These are phyloP conservation scores for Trypoxylon attenuatum DNA, from an alignment of 2,888 invertebrate species.

Conservation along the genomic window DNA sequence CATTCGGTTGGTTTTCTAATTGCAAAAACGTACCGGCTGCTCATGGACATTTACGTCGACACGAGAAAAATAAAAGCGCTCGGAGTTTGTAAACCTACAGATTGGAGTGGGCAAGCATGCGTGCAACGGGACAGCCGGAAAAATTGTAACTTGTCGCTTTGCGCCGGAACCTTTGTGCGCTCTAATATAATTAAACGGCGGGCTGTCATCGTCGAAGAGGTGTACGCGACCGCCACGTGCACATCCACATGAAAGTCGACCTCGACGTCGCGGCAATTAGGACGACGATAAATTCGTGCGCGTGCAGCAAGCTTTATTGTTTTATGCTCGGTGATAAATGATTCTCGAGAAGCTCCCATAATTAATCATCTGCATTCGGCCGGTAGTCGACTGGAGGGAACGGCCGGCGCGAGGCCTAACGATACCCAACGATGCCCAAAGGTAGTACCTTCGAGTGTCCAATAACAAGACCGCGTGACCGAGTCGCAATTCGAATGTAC, in stretches of 20 bases:
- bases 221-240: background rate
- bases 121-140: no score
- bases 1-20: no score
- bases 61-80: no score
- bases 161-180: background rate
- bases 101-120: background rate
- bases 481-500: no score
- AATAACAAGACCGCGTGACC: no score
- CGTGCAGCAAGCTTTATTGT: slow-evolving; percentile 35
- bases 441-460: no score
- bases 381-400: slow-evolving; percentile 1
- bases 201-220: slow-evolving; percentile 10
- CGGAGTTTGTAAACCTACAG: background rate
- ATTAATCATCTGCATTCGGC: slow-evolving; percentile 24
- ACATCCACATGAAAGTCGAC: background rate
- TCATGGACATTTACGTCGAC: no score
- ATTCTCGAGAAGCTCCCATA: slow-evolving; percentile 21
- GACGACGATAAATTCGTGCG: slow-evolving; percentile 30
- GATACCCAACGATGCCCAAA: background rate
- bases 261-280: slow-evolving; percentile 27
- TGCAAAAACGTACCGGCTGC: no score
- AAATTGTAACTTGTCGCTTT: no score
- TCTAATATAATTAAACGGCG: slow-evolving; percentile 19
- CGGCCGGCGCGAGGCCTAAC: background rate
- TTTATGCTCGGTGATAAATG: slow-evolving; percentile 32